These are phyloP conservation scores for Diplodus puntazzo DNA, from an alignment of 2,797 vertebrate species.

Conservation along the genomic window DNA sequence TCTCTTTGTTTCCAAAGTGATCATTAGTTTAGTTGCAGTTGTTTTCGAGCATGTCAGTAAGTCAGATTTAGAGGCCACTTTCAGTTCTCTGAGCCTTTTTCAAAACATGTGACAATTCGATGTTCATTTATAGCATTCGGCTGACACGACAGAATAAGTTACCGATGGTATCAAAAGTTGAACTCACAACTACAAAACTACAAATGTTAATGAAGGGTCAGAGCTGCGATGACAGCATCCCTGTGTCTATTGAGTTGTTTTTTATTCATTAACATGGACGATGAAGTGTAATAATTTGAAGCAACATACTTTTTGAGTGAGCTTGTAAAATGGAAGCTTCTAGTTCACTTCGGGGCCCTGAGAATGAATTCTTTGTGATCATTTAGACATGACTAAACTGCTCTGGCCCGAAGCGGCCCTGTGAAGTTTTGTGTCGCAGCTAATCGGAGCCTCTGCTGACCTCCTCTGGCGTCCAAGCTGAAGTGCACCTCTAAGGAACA, in stretches of 20 bases:
- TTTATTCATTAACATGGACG: slow-evolving; percentile 6
- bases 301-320: background rate
- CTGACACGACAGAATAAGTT: background rate
- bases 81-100: slow-evolving; percentile 2
- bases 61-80: slow-evolving; percentile 17
- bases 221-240: background rate
- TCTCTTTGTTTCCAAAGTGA: slow-evolving; percentile 49
- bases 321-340: slow-evolving; percentile 4
- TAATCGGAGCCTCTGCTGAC: slow-evolving; percentile 63
- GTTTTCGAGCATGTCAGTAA: background rate
- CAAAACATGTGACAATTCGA: background rate
- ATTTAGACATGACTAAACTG: slow-evolving; percentile 19
- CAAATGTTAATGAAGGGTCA: background rate
- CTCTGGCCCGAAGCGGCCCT: slow-evolving; percentile 16
- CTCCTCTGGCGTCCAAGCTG: slow-evolving; percentile 51
- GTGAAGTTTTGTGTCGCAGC: background rate
- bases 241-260: background rate
- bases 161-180: background rate
- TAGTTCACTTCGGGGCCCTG: slow-evolving; percentile 5
- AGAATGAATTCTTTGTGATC: slow-evolving; percentile 45
- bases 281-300: background rate
- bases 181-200: background rate
- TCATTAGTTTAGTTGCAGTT: slow-evolving; percentile 13
- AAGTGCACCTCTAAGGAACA: slow-evolving; percentile 41
- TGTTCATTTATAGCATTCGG: background rate